A percentile compares a stretch with the other conserved stretches of the same genome.
phyloP scores from a whole-genome alignment of 2,888 invertebrate genomes.

The Oligia strigilis region DNA sequence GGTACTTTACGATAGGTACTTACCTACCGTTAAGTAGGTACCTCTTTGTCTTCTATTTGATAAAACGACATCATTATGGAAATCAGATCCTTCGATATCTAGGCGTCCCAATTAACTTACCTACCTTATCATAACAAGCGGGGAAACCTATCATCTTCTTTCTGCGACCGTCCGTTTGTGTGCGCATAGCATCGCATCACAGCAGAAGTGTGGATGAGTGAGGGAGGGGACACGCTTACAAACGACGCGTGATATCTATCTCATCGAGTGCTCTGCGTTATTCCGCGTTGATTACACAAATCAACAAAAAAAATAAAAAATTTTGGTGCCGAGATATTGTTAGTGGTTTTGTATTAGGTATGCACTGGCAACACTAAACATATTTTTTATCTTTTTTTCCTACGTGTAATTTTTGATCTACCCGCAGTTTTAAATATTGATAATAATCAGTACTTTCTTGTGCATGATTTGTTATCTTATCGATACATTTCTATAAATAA shows the following conservation, averaged over 20 bases:
- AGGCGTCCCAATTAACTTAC: background rate
- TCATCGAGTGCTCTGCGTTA: constrained; percentile 20
- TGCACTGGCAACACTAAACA: too few species aligned
- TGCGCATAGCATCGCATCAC: background rate
- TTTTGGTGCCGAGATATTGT: too few species aligned
- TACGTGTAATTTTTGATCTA: too few species aligned
- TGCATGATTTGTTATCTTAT: too few species aligned
- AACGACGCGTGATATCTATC: background rate
- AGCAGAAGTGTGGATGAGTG: background rate
- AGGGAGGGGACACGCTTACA: background rate
- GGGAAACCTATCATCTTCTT: background rate
- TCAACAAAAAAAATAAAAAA: too few species aligned
- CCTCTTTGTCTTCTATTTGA: background rate
- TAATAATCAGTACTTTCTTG: too few species aligned
- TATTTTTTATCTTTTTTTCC: too few species aligned
- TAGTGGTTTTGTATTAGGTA: too few species aligned
- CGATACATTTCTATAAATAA: too few species aligned
- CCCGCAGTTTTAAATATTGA: too few species aligned
- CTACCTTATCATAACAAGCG: background rate
- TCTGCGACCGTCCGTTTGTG: background rate
- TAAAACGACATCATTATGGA: background rate
- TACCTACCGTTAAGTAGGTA: too few species aligned
- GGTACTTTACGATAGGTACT: too few species aligned
- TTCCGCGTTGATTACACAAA: constrained; percentile 7
- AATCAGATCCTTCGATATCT: background rate